These are phyloP conservation scores for Athalia circularis DNA, from an alignment of 2,888 invertebrate species.

Conservation along the genomic window DNA sequence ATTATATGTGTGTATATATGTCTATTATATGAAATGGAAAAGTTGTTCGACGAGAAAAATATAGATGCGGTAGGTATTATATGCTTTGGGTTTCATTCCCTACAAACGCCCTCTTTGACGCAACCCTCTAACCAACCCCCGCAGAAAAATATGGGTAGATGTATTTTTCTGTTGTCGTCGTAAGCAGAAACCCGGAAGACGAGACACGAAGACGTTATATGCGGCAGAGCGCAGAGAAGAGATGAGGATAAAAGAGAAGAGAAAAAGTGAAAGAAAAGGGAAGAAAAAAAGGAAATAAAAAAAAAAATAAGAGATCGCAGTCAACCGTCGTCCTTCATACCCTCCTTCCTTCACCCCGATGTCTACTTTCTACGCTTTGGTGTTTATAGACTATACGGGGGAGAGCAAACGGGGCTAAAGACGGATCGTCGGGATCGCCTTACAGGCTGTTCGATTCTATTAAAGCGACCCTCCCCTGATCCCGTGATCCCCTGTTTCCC, in stretches of 20 bases:
- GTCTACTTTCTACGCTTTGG: slow-evolving; percentile 15
- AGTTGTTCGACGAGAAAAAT: slow-evolving; percentile 1
- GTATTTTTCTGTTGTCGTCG: neutral
- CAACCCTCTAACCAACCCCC: neutral
- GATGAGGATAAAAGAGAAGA: too few species aligned
- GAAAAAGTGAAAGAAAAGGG: too few species aligned
- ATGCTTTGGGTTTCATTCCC: neutral
- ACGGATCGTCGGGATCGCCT: slow-evolving; percentile 71
- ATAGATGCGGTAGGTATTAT: too few species aligned
- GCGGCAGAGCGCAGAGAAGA: too few species aligned
- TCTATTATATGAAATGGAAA: neutral
- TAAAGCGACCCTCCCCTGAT: slow-evolving; percentile 61
- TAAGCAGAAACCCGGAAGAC: neutral
- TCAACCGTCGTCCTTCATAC: slow-evolving; percentile 2
- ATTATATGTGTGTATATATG: too few species aligned
- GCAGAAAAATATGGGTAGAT: neutral
- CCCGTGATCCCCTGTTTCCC: slow-evolving; percentile 37
- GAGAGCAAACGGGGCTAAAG: slow-evolving; percentile 61
- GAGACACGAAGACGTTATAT: too few species aligned
- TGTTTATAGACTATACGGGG: slow-evolving; percentile 26
- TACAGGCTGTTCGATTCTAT: slow-evolving; percentile 72
- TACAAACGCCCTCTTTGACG: neutral
- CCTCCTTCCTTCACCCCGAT: neutral
- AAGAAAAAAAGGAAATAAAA: too few species aligned
- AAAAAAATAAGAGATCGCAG: neutral